phyloP scores from a whole-genome alignment of 2,113 vertebrate genomes.

The Syrrhaptes paradoxus region DNA sequence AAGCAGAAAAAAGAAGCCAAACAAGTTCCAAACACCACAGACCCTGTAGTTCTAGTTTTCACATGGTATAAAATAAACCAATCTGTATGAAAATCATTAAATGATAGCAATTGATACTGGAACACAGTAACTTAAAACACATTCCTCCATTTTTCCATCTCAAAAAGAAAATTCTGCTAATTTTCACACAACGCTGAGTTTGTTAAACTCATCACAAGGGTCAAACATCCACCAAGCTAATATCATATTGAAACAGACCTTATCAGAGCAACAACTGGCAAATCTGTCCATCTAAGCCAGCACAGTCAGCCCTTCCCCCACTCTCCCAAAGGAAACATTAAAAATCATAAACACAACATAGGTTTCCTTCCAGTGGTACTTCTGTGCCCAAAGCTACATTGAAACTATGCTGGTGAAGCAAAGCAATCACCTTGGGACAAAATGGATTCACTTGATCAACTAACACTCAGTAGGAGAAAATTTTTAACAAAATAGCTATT shows the following conservation, averaged over 20 bases:
- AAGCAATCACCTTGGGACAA: background rate
- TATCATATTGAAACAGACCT: background rate
- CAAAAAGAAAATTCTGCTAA: background rate
- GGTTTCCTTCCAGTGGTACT: background rate
- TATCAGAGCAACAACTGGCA: background rate
- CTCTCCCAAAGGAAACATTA: background rate
- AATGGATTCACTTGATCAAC: background rate
- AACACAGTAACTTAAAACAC: background rate
- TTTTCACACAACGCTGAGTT: background rate
- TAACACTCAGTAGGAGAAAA: background rate
- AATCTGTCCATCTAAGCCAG: background rate
- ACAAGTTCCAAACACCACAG: background rate
- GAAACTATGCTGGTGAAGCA: background rate
- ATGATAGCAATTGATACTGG: background rate
- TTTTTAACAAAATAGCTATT: background rate
- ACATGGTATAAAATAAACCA: background rate
- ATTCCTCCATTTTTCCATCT: background rate
- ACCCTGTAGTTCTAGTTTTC: background rate
- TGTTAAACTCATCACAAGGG: background rate
- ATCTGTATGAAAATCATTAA: background rate
- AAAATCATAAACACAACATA: background rate
- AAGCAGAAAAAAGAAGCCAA: background rate
- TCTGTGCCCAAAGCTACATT: background rate
- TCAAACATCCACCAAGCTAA: background rate
- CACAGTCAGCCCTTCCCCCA: background rate